Evolutionary conservation across 2,113 vertebrate genomes (phyloP).

Genomic region (Sphyrna mokarran): DNA sequence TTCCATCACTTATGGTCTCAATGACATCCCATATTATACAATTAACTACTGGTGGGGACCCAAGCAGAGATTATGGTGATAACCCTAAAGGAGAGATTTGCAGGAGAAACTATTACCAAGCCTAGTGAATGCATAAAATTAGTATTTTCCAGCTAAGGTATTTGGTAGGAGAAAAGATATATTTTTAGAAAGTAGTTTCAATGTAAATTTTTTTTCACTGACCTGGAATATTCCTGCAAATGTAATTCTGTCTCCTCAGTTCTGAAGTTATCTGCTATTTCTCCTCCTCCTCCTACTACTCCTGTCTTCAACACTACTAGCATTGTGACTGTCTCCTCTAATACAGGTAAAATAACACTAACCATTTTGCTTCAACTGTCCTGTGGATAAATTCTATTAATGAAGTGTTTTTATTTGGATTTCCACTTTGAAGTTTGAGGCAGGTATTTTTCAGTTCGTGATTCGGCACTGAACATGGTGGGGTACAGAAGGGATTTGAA

Average conservation of each 20-base stretch:
- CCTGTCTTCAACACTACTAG: neutral
- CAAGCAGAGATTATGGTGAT: neutral
- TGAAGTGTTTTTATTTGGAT: neutral
- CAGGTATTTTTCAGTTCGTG: neutral
- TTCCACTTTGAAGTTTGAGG: neutral
- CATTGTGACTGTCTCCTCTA: neutral
- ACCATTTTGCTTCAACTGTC: neutral
- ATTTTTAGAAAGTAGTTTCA: neutral
- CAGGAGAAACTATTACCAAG: neutral
- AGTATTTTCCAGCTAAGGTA: neutral
- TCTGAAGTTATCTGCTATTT: neutral
- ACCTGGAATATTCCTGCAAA: neutral
- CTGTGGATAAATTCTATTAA: neutral
- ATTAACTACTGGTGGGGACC: neutral
- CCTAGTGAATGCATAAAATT: neutral
- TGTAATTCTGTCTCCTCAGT: conserved; percentile 19
- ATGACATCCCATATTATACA: neutral
- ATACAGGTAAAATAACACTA: neutral
- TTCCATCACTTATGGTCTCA: too few relatives aligned
- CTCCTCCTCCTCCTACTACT: neutral
- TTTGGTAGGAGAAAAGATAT: neutral
- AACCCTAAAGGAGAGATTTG: neutral
- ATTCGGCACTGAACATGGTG: too few relatives aligned
- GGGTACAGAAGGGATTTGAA: neutral
- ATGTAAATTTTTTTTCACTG: neutral